Base-by-base conservation (phyloP, 2,888 invertebrate species). In the Plebejus anna region DNA sequence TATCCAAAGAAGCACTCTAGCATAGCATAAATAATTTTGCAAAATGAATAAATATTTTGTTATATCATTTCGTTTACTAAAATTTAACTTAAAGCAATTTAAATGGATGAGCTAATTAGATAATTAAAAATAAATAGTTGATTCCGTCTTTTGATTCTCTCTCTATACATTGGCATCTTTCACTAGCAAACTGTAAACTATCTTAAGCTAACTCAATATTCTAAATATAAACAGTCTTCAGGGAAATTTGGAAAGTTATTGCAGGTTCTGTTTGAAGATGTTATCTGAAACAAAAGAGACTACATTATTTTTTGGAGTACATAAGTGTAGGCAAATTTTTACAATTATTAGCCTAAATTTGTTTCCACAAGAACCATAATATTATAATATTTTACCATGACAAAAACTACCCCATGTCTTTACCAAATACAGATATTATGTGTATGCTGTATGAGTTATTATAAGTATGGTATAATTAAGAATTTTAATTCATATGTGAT, bases 81-180 rank as follows among this genome's bases (percentile, higher is more conserved):
- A 77, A 77, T 76, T 78, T 59, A 76, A 75, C 70, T 32, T 55
- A 76, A 61, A 82, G 82, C 79, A 81, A 81, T 80, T 82, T 84
- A 84, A 81, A 81, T 81, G 81, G 82, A 84, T 85, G 73, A 75
- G 77, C 75, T 72, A 55, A 32, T 73, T 55, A 83, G 83, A 84
- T 84, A 76, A 61, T 36, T 76, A 59, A 87, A 88, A 92, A 91
- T 91, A 91, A 91, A 90, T 90, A 89, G 87, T 87, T 91, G 91
- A 81, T 85, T 93, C 89, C 90, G 93, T 93, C 94, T 94, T 93
- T 91, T 92, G 80, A 84, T 90, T 94, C 93, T 94, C 93, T 93
- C 93, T 93, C 92, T 80, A 84, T 85, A 82, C 82, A 83, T 92
- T 92, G 89, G 89, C 92, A 91, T 92, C 85, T 88, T 88, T 82